phyloP scores from a whole-genome alignment of 2,888 invertebrate genomes.

The Argyresthia goedartella region DNA sequence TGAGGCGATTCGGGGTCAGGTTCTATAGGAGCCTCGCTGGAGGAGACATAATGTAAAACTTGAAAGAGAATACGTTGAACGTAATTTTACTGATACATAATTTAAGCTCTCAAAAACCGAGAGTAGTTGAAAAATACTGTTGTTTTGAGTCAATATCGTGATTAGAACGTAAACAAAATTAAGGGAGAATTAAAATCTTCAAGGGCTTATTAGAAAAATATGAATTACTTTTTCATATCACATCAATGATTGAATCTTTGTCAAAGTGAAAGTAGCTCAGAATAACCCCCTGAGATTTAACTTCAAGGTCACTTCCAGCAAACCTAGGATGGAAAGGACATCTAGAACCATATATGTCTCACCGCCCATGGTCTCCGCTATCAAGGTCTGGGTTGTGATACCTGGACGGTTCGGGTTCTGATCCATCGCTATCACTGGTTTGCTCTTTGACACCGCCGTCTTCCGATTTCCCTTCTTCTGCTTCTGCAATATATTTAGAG shows the following conservation, averaged over 20 bases:
- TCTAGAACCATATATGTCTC: slow-evolving; percentile 25
- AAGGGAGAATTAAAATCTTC: background rate
- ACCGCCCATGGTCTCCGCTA: slow-evolving; percentile 48
- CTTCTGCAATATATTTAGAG: background rate
- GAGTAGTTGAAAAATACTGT: no score
- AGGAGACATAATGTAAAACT: background rate
- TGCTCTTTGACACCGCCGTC: slow-evolving; percentile 8
- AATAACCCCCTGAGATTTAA: no score
- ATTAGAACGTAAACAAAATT: background rate
- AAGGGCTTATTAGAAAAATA: background rate
- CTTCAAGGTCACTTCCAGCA: no score
- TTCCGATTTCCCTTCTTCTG: background rate
- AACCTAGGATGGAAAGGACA: no score
- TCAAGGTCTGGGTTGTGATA: slow-evolving; percentile 52
- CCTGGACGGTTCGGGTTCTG: slow-evolving; percentile 54
- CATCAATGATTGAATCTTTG: background rate
- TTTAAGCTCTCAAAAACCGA: no score
- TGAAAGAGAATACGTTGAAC: background rate
- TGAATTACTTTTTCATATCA: background rate
- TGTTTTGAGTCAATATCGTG: no score
- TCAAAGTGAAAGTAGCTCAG: no score
- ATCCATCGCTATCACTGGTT: slow-evolving; percentile 15
- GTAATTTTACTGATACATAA: no score
- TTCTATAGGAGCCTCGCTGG: slow-evolving; percentile 32
- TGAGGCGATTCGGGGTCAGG: slow-evolving; percentile 35